phyloP scores from a whole-genome alignment of 2,113 vertebrate genomes.

The Verasper variegatus region DNA sequence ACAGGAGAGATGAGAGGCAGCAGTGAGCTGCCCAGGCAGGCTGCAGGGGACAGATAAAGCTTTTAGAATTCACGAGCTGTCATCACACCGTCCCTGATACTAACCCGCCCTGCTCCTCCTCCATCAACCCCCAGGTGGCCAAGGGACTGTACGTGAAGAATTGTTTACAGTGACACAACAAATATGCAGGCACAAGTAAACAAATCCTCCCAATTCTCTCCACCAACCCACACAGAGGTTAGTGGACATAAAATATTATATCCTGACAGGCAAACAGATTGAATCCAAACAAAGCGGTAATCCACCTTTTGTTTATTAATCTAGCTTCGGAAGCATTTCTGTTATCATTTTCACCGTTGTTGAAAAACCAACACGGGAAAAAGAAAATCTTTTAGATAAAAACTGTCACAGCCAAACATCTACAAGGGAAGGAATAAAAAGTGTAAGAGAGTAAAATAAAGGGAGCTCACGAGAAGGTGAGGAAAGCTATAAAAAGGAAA shows the following conservation, averaged over 20 bases:
- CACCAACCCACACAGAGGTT: not conserved
- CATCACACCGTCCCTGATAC: conserved; percentile 53
- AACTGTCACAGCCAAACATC: too few species aligned
- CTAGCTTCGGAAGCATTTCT: not conserved
- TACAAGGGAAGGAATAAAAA: not conserved
- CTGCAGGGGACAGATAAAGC: conserved; percentile 80
- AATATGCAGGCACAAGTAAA: conserved; percentile 20
- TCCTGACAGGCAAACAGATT: conserved; percentile 30
- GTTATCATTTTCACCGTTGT: not conserved
- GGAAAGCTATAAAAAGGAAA: too few species aligned
- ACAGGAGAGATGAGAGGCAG: conserved; percentile 67
- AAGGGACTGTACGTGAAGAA: conserved; percentile 45
- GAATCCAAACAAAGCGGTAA: conserved; percentile 48
- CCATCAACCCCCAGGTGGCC: conserved; percentile 51
- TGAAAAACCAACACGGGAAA: not conserved
- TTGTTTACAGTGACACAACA: conserved; percentile 34
- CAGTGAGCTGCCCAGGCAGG: conserved; percentile 61
- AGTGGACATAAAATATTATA: conserved; percentile 7
- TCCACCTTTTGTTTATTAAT: conserved; percentile 42
- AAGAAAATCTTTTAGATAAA: not conserved
- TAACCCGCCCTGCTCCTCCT: conserved; percentile 31
- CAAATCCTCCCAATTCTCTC: conserved; percentile 22
- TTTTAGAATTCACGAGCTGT: conserved; percentile 76
- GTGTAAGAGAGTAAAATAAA: not conserved
- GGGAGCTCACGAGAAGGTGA: not conserved